Percentiles rank a stretch among this genome's conserved stretches.
These are phyloP conservation scores for Pomatorhinus ruficollis DNA, from an alignment of 2,113 vertebrate species.

Conservation along the genomic window DNA sequence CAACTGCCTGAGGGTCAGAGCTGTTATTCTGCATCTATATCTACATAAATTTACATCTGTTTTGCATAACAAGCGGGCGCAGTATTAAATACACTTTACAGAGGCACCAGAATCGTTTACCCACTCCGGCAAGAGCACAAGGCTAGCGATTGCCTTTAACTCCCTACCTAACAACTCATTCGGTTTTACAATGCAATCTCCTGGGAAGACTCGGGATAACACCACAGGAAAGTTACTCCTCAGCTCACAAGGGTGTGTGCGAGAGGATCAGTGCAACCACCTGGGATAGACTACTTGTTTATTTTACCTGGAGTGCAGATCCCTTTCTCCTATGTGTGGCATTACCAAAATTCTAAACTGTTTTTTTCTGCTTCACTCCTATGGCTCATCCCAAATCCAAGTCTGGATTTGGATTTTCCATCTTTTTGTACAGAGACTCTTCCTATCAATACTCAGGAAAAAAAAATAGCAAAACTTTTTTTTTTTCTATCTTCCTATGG, in stretches of 20 bases:
- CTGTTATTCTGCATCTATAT: background rate
- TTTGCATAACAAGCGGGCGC: background rate
- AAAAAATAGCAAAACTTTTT: background rate
- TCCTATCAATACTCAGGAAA: background rate
- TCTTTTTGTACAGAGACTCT: background rate
- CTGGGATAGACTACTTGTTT: fast-evolving
- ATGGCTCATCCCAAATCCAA: background rate
- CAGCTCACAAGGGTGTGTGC: fast-evolving
- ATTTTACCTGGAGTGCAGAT: background rate
- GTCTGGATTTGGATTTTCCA: background rate
- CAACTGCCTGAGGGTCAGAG: conserved; percentile 32
- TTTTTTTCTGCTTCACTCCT: background rate
- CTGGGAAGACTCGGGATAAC: background rate
- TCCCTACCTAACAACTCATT: background rate
- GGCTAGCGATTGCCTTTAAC: background rate
- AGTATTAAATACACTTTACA: background rate
- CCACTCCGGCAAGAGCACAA: background rate
- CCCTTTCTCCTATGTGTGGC: fast-evolving
- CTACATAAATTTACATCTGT: conserved; percentile 56
- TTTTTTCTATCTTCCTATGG: background rate
- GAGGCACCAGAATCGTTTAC: fast-evolving
- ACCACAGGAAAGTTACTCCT: background rate
- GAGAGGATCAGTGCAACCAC: background rate
- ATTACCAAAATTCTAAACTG: background rate
- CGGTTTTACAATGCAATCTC: background rate